Conservation (phyloP, 2,888 invertebrate genomes). For the Brachynemurus nebulosus region DNA sequence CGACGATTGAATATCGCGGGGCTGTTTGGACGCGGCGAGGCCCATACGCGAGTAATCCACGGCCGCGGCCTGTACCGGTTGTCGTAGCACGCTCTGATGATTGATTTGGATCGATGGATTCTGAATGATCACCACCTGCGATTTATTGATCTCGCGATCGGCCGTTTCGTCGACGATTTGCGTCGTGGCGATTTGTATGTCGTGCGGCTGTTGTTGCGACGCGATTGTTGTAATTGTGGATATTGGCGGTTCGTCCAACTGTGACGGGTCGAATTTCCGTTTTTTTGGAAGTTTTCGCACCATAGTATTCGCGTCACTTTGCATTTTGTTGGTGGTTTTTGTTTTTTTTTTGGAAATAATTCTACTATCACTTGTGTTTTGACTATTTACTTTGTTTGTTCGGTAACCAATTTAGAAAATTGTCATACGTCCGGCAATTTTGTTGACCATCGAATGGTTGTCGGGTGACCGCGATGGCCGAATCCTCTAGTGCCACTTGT, state of each 20-base stretch:
- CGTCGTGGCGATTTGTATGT: constrained; percentile 23
- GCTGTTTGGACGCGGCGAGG: background rate
- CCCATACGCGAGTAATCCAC: constrained; percentile 40
- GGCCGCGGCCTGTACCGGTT: constrained; percentile 42
- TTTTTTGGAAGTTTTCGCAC: constrained; percentile 84
- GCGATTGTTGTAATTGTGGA: constrained; percentile 30
- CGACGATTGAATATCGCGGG: constrained; percentile 1
- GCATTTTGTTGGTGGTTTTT: no score
- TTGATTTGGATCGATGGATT: background rate
- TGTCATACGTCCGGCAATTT: no score
- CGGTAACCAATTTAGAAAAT: no score
- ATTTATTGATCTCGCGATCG: constrained; percentile 22
- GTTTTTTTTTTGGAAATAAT: background rate
- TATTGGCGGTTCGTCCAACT: constrained; percentile 53
- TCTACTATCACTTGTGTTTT: no score
- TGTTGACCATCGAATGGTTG: no score
- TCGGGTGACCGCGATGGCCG: no score
- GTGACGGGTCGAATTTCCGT: constrained; percentile 71
- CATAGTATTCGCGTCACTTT: constrained; percentile 30
- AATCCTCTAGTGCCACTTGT: no score
- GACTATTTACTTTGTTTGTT: no score
- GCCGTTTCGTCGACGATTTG: constrained; percentile 16
- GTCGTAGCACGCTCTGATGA: constrained; percentile 27
- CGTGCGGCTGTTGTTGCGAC: constrained; percentile 23
- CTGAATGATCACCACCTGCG: constrained; percentile 32